These are phyloP conservation scores for Chrysogorgia sp. DNA, from an alignment of 92 coral and sea anemone species.

Conservation along the genomic window DNA sequence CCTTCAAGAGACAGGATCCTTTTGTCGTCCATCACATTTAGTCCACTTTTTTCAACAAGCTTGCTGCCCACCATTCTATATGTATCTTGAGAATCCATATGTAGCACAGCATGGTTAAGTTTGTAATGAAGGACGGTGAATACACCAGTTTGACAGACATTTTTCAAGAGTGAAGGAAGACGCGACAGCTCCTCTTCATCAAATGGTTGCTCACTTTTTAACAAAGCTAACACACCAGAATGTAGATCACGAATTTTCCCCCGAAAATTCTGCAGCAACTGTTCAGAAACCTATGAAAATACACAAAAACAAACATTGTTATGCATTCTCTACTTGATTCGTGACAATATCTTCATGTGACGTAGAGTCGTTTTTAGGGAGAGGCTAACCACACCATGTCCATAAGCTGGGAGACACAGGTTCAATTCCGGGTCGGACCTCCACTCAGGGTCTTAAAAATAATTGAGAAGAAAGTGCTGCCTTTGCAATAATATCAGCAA, in stretches of 20 bases:
- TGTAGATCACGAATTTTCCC: neutral
- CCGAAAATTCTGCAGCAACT: constrained; percentile 1
- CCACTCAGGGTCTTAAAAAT: too few relatives aligned
- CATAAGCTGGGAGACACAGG: too few relatives aligned
- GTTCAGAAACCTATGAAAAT: constrained; percentile 19
- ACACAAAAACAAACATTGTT: neutral
- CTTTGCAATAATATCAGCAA: too few relatives aligned
- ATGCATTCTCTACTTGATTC: neutral
- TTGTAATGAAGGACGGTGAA: constrained; percentile 10
- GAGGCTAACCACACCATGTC: too few relatives aligned
- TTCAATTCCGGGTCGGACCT: too few relatives aligned
- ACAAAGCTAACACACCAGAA: neutral
- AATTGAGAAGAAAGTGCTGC: too few relatives aligned
- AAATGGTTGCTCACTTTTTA: neutral
- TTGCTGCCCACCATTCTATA: neutral
- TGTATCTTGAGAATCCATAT: constrained; percentile 2
- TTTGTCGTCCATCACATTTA: constrained; percentile 9
- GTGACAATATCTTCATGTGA: neutral
- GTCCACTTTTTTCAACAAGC: constrained; percentile 4
- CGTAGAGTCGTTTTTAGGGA: too few relatives aligned
- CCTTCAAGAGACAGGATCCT: constrained; percentile 24
- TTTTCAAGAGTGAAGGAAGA: constrained; percentile 12
- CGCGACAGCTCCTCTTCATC: neutral
- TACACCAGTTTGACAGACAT: neutral
- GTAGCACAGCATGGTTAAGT: neutral